These are phyloP conservation scores for Neelides folsomi DNA, from an alignment of 2,888 invertebrate genomes.

Conservation along the genomic window DNA sequence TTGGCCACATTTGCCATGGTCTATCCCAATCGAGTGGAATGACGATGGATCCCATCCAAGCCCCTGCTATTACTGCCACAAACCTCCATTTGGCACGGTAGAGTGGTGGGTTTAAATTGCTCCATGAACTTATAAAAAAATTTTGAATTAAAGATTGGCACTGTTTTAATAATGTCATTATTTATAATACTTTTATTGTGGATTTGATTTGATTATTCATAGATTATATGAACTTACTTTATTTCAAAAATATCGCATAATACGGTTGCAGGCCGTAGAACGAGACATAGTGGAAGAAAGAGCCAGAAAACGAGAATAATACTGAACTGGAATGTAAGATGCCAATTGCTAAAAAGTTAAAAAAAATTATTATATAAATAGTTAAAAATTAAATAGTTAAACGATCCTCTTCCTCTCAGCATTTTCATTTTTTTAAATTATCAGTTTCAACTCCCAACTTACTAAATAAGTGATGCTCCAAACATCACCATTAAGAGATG, in stretches of 20 bases:
- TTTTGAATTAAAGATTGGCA: slow-evolving; percentile 1
- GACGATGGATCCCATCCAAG: slow-evolving; percentile 71
- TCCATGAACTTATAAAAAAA: slow-evolving; percentile 19
- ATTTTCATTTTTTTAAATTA: neutral
- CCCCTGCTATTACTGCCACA: slow-evolving; percentile 51
- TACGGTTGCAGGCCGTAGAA: slow-evolving; percentile 20
- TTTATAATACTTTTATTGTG: neutral
- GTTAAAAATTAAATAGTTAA: neutral
- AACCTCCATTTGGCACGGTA: slow-evolving; percentile 27
- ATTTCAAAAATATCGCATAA: slow-evolving; percentile 24
- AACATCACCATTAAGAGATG: slow-evolving; percentile 24
- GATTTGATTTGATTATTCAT: neutral
- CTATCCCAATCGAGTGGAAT: slow-evolving; percentile 85
- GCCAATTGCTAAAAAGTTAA: slow-evolving; percentile 15
- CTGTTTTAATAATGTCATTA: neutral
- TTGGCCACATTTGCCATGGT: slow-evolving; percentile 48
- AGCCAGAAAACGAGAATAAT: slow-evolving; percentile 21
- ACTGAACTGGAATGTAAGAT: slow-evolving; percentile 26
- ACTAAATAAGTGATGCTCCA: slow-evolving; percentile 29
- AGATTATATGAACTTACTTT: slow-evolving; percentile 13
- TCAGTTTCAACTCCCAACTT: slow-evolving; percentile 1
- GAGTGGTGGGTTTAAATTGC: slow-evolving; percentile 14
- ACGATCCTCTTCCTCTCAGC: too few relatives aligned
- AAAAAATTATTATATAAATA: too few relatives aligned
- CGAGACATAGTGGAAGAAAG: slow-evolving; percentile 23